Evolutionary conservation across 2,113 vertebrate genomes (phyloP).

Genomic region (Cynocephalus volans): DNA sequence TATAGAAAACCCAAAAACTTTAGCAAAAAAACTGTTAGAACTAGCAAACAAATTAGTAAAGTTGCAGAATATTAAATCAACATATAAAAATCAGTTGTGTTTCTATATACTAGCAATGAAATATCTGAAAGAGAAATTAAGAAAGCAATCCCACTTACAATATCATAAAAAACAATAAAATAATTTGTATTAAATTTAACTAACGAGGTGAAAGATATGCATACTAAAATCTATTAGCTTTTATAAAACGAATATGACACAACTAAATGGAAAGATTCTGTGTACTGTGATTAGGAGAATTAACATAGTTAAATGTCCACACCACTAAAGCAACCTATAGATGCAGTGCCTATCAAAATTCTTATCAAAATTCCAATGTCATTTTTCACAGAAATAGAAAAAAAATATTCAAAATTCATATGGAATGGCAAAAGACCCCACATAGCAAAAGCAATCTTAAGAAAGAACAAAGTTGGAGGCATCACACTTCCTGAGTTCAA

Average conservation of each 20-base stretch:
- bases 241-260: neutral
- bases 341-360: too few relatives aligned
- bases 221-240: neutral
- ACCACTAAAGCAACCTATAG: neutral
- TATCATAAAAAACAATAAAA: neutral
- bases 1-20: neutral
- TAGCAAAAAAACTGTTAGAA: neutral
- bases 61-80: neutral
- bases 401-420: neutral
- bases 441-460: neutral
- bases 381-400: neutral
- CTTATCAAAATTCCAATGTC: neutral
- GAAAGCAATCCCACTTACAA: too few relatives aligned
- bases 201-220: neutral
- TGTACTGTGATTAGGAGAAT: neutral
- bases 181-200: neutral
- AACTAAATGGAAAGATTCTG: neutral
- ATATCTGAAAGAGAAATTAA: too few relatives aligned
- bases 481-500: neutral
- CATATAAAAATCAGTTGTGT: neutral
- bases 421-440: neutral
- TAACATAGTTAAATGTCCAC: neutral
- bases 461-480: neutral
- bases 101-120: neutral
- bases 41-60: neutral